Conservation (phyloP, 2,888 invertebrate species). For the Bruchidius siliquastri region DNA sequence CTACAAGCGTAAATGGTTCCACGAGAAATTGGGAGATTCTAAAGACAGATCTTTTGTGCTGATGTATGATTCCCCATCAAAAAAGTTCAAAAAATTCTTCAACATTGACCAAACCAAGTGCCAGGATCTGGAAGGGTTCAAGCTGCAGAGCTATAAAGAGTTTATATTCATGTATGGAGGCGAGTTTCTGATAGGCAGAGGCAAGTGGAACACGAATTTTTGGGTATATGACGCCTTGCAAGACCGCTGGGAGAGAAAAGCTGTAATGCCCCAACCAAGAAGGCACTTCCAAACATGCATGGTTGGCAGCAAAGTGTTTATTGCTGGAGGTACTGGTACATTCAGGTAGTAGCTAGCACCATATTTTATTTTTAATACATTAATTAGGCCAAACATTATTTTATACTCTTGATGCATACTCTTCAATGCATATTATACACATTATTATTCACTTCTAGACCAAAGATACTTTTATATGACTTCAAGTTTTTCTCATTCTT, state of each 20-base stretch:
- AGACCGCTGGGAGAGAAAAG: slow-evolving; percentile 37
- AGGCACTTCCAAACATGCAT: slow-evolving; percentile 42
- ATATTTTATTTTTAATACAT: too few relatives aligned
- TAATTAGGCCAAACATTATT: too few relatives aligned
- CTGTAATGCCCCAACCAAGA: slow-evolving; percentile 35
- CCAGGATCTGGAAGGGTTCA: slow-evolving; percentile 30
- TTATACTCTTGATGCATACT: too few relatives aligned
- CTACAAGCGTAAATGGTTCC: slow-evolving; percentile 25
- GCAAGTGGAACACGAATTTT: slow-evolving; percentile 40
- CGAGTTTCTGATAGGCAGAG: slow-evolving; percentile 36
- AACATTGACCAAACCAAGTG: slow-evolving; percentile 23
- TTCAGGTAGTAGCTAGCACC: slow-evolving; percentile 5
- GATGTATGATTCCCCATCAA: slow-evolving; percentile 7
- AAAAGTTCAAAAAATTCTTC: slow-evolving; percentile 21
- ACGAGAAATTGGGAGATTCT: slow-evolving; percentile 16
- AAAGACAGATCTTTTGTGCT: background rate
- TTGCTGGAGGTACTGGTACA: slow-evolving; percentile 32
- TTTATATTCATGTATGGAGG: slow-evolving; percentile 42
- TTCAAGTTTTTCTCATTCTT: background rate
- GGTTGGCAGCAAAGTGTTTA: slow-evolving; percentile 36
- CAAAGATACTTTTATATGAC: too few relatives aligned
- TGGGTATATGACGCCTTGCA: slow-evolving; percentile 39
- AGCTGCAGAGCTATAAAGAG: slow-evolving; percentile 37
- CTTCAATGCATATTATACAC: too few relatives aligned
- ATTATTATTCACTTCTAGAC: too few relatives aligned